Evolutionary conservation across 2,888 invertebrate species (phyloP).

Genomic region (Poecilobothrus nobilitatus): DNA sequence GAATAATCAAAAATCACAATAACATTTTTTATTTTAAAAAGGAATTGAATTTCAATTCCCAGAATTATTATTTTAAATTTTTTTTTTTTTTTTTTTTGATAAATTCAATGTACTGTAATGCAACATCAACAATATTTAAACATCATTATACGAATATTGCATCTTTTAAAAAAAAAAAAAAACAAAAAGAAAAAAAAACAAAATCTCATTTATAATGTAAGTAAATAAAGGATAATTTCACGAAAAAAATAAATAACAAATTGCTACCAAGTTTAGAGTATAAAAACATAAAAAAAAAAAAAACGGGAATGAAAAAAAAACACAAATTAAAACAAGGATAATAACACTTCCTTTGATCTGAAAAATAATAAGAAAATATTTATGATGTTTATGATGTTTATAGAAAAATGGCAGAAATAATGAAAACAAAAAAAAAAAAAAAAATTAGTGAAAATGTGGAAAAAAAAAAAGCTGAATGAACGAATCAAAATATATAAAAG

Average conservation of each 20-base stretch:
- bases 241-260: not conserved
- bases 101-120: not conserved
- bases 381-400: slow-evolving; percentile 1
- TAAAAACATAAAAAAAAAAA: not conserved
- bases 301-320: not conserved
- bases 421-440: not conserved
- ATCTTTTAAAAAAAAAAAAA: not conserved
- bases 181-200: too few species aligned
- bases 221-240: not conserved
- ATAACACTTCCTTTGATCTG: slow-evolving; percentile 2
- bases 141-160: not conserved
- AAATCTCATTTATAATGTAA: not conserved
- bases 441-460: not conserved
- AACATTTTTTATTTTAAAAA: too few species aligned
- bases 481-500: too few species aligned
- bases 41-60: too few species aligned
- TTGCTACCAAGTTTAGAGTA: not conserved
- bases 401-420: not conserved
- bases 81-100: too few species aligned
- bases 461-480: not conserved
- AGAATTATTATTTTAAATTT: too few species aligned
- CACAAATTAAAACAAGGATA: not conserved
- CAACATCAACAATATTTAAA: not conserved
- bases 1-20: too few species aligned
- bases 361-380: slow-evolving; percentile 1